Base-by-base conservation (phyloP, 2,888 invertebrate genomes). In the Trissolcus brochymenae region DNA sequence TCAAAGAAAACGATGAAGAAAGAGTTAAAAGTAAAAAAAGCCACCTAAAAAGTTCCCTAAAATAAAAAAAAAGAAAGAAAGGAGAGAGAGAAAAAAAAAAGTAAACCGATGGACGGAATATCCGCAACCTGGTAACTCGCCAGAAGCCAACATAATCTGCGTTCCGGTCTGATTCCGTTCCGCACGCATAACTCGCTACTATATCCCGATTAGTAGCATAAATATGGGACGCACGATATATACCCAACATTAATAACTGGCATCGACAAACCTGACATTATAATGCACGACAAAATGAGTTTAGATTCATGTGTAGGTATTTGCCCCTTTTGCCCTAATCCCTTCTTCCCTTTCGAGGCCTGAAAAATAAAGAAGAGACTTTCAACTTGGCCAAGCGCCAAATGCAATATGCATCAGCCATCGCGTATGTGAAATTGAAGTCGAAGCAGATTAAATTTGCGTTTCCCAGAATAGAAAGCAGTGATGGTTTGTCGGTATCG, bases 351-450 rank as follows among this genome's bases (percentile, higher is more conserved):
- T 51, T 66, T 16, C 62, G 71, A 50, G 55, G 35, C 9, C 56
- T 50, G 50, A 67, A 59, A 76, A 76, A 62, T 68, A 78, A 70
- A 67, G 73, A 74, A 72, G 76, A 57, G 75, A 64, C 72, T 82
- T 83, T 84, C 81, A 16, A 55, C 79, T 87, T 88, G 87, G 87
- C 85, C 67, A 67, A 25, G 43, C 59, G 87, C 88, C 88, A 88
- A 87, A 85, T 83, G 85, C 85, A 87, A 87, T 86, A 86, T 87
- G 86, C 85, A 87, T 88, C 87, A 86, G 85, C 85, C 81, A 84
- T 86, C 84, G 82, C 83, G 83, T 82, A 85, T 86, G 86, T 84
- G 86, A 86, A 85, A 87, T 87, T 86, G 85, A 84, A 86, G 84
- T 85, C 82, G 83, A 86, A 86, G 85, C 87, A 84, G 86, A 88